phyloP scores from a whole-genome alignment of 37 sponge, comb jelly and placozoan genomes.

The Geodia barretti region DNA sequence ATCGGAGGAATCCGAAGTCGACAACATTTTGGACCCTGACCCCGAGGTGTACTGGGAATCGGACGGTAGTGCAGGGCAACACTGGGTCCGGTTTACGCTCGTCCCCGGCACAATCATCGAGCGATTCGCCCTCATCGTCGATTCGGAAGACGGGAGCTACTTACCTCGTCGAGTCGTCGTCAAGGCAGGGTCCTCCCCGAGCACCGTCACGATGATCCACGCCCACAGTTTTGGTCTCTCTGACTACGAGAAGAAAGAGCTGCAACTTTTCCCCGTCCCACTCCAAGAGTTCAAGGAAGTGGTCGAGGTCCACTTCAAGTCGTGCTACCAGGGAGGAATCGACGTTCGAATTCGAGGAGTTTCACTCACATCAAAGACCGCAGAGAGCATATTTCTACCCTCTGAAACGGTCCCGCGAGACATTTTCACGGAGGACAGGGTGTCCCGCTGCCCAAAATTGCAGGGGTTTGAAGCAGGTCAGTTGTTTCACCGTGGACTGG shows the following conservation, averaged over 20 bases:
- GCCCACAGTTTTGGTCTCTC: slow-evolving; percentile 32
- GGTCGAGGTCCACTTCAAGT: slow-evolving; percentile 74
- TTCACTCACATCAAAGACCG: slow-evolving; percentile 14
- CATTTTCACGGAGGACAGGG: slow-evolving; percentile 47
- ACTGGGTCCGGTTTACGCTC: slow-evolving; percentile 77
- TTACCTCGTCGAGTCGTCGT: slow-evolving; percentile 62
- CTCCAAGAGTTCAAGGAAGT: slow-evolving; percentile 43
- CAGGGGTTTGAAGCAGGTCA: slow-evolving; percentile 56
- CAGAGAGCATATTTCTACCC: slow-evolving; percentile 20
- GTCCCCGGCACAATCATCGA: slow-evolving; percentile 73
- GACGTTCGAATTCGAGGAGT: slow-evolving; percentile 78
- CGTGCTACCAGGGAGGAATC: slow-evolving; percentile 79
- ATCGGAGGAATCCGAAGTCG: slow-evolving; percentile 30
- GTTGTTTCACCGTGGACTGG: slow-evolving; percentile 58
- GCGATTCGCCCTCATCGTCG: slow-evolving; percentile 66
- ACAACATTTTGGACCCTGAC: slow-evolving; percentile 55
- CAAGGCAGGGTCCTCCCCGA: slow-evolving; percentile 31
- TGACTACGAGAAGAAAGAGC: slow-evolving; percentile 58
- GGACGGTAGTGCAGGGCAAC: slow-evolving; percentile 63
- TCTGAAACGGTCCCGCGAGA: slow-evolving; percentile 50
- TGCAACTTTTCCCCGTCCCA: slow-evolving; percentile 58
- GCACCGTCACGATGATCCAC: not conserved
- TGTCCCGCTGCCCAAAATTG: slow-evolving; percentile 71
- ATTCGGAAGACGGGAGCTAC: slow-evolving; percentile 84
- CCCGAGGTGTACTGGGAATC: slow-evolving; percentile 81